Evolutionary conservation across 2,113 vertebrate genomes (phyloP).

Genomic region (Aplodontia rufa): DNA sequence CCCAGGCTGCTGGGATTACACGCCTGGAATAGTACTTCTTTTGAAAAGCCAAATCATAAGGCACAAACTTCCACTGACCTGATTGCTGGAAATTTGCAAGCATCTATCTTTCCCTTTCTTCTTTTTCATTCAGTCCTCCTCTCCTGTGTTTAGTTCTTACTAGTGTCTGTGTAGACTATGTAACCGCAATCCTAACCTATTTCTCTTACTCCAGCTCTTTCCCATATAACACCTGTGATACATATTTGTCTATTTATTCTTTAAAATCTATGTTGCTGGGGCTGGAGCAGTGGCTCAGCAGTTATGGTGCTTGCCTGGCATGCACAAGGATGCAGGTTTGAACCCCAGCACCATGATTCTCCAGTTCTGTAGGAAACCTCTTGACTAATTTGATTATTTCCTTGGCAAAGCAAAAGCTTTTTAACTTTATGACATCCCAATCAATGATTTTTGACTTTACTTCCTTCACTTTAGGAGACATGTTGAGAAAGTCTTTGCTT

Average conservation of each 20-base stretch:
- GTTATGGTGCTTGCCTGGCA: too few species aligned
- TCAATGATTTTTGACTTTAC: too few species aligned
- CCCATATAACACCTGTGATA: background rate
- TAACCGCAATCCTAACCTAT: background rate
- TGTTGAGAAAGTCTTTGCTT: too few species aligned
- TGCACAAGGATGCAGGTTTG: too few species aligned
- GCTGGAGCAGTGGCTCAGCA: too few species aligned
- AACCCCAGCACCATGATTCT: too few species aligned
- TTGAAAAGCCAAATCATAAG: background rate
- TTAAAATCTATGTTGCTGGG: background rate
- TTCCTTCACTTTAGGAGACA: too few species aligned
- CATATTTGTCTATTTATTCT: background rate
- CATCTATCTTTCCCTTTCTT: background rate
- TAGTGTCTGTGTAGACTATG: background rate
- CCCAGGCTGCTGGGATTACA: too few species aligned
- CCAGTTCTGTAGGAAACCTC: too few species aligned
- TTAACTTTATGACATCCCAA: too few species aligned
- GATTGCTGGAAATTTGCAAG: background rate
- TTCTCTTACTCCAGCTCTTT: background rate
- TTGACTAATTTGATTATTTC: too few species aligned
- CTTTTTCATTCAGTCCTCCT: background rate
- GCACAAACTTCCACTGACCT: background rate
- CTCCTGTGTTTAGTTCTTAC: background rate
- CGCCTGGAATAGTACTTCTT: background rate
- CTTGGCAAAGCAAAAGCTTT: too few species aligned